These are phyloP conservation scores for Brachyhypopomus occidentalis DNA, from an alignment of 2,113 vertebrate genomes.

Conservation along the genomic window DNA sequence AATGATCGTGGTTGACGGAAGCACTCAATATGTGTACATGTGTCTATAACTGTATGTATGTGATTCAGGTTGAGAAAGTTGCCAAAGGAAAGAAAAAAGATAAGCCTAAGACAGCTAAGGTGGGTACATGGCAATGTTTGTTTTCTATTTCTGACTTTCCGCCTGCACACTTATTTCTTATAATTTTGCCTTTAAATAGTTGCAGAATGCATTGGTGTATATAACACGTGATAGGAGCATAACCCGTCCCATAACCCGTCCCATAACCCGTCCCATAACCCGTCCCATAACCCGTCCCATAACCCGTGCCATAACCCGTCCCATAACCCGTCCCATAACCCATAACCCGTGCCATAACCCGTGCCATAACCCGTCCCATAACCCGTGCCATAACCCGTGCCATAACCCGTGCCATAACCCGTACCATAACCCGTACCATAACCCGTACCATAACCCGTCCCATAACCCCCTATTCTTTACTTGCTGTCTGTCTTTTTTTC, in stretches of 20 bases:
- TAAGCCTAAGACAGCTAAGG: conserved; percentile 61
- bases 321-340: too few relatives aligned
- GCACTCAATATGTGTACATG: conserved; percentile 33
- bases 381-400: too few relatives aligned
- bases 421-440: too few relatives aligned
- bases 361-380: too few relatives aligned
- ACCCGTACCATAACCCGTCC: too few relatives aligned
- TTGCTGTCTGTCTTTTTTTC: neutral
- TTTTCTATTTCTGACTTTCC: neutral
- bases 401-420: too few relatives aligned
- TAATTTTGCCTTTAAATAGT: neutral
- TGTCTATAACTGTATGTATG: conserved; percentile 62
- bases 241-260: neutral
- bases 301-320: too few relatives aligned
- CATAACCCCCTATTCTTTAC: neutral
- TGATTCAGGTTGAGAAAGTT: conserved; percentile 68
- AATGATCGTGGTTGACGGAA: neutral
- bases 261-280: too few relatives aligned
- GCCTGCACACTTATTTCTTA: neutral
- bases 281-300: too few relatives aligned
- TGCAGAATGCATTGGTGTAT: neutral
- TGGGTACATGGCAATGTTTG: conserved; percentile 49
- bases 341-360: too few relatives aligned
- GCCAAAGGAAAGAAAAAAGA: conserved; percentile 66
- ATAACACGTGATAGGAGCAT: neutral